These are phyloP conservation scores for Meiosimyza platycephala DNA, from an alignment of 2,888 invertebrate species.

Conservation along the genomic window DNA sequence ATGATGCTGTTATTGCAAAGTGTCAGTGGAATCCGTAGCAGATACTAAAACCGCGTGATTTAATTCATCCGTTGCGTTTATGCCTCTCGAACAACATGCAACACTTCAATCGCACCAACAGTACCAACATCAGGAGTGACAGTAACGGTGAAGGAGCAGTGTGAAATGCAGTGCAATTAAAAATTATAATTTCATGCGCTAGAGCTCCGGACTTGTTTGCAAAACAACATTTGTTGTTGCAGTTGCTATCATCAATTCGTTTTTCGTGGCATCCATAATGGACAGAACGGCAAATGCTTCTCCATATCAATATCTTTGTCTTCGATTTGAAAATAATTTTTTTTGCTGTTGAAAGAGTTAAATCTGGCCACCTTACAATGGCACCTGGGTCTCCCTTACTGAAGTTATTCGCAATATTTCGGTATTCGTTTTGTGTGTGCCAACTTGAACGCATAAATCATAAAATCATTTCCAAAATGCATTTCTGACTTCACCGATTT, in stretches of 20 bases:
- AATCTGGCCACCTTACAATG: no score
- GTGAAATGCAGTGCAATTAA: constrained; percentile 19
- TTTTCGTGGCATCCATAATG: no score
- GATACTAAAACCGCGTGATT: constrained; percentile 52
- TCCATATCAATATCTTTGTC: no score
- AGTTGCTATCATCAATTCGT: background rate
- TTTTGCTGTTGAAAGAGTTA: no score
- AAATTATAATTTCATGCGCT: constrained; percentile 7
- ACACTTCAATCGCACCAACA: constrained; percentile 44
- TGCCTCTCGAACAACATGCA: constrained; percentile 41
- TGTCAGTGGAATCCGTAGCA: constrained; percentile 32
- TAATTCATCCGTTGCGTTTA: constrained; percentile 51
- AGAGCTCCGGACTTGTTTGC: background rate
- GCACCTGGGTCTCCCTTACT: no score
- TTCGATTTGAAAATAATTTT: no score
- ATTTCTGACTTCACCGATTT: background rate
- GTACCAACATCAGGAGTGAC: constrained; percentile 15
- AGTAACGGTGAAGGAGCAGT: background rate
- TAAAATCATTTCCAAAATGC: constrained; percentile 10
- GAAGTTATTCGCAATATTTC: no score
- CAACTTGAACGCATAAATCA: constrained; percentile 8
- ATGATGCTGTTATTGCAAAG: no score
- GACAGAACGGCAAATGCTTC: no score
- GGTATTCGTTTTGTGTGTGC: no score
- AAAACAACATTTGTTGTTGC: background rate